Evolutionary conservation across 1,140 invertebrate genomes (phyloP), one percentile per base, ranked within the genome.

Genomic region (Alviniconcha marisindica): DNA sequence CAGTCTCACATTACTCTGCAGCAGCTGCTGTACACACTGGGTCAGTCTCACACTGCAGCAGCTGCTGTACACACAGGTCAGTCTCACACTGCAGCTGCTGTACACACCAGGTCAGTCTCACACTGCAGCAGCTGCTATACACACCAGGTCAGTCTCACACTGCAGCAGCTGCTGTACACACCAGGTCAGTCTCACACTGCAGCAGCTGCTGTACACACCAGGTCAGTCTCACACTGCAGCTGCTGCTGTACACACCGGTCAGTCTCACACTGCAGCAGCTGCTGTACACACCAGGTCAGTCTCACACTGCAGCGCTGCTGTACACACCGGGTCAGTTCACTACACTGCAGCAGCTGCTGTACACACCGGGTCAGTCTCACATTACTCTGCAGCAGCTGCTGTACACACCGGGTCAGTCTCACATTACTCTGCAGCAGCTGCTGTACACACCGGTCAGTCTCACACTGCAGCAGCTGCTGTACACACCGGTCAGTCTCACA

Each of bases 1-100:
- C 2, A 91, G 88, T 12, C 48, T 93, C 54, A 86, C 90, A 14
- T 89, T 89, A 21, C n/a, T 92, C n/a, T n/a, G 15, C 87, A 91
- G 66, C 85, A 86, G 2, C 74, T 89, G 1, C 38, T 92, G 0
- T 89, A 91, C 81, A 80, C 82, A 77, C 87, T 87, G 74, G 88
- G 89, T 90, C 73, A 84, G 84, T 85, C 10, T n/a, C n/a, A n/a
- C 90, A 21, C n/a, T 92, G 15, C 87, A 91, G 66, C 85, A 86
- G 2, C 74, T 89, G 1, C 38, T 92, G 0, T 89, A 91, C 81
- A 80, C 82, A 77, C 87, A 77, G 88, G 89, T 90, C 73, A 84
- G 84, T 85, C 10, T n/a, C n/a, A n/a, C 90, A 21, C n/a, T 92
- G 15, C 87, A 91, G 66, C 85, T 87, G 2, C 74, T 89, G 1